phyloP scores from a whole-genome alignment of 2,113 vertebrate genomes.

The Stegostoma tigrinum region DNA sequence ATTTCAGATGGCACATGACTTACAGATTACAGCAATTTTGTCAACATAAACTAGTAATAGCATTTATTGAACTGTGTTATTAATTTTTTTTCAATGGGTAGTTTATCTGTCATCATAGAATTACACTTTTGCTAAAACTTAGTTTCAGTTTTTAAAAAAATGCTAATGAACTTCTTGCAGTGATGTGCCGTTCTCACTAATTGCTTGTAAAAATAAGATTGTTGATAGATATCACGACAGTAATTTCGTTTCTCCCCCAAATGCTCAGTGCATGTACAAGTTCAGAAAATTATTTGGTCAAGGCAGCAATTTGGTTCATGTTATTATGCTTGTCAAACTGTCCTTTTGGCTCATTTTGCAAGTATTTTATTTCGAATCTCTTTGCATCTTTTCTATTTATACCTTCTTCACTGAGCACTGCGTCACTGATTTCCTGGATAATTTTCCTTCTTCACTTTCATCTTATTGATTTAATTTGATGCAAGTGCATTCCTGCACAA shows the following conservation, averaged over 20 bases:
- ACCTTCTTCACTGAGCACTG: neutral
- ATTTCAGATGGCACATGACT: neutral
- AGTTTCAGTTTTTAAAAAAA: neutral
- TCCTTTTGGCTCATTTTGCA: neutral
- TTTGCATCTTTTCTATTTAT: neutral
- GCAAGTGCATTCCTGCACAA: neutral
- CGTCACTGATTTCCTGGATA: neutral
- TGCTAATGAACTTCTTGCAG: neutral
- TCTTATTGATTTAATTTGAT: neutral
- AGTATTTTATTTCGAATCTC: neutral
- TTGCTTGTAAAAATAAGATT: neutral
- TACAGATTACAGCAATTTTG: neutral
- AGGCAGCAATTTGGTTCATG: neutral
- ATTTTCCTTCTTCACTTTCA: neutral
- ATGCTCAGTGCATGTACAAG: neutral
- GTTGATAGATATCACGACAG: neutral
- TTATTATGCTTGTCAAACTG: neutral
- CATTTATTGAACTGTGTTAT: neutral
- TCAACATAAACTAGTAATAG: neutral
- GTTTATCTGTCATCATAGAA: neutral
- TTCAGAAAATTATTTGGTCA: neutral
- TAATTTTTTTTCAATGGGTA: neutral
- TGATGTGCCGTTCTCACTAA: neutral
- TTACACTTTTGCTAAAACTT: neutral
- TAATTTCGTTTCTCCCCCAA: neutral